A percentile compares a stretch with the other conserved stretches of the same genome.
phyloP scores from a whole-genome alignment of 1,140 invertebrate genomes.

The Ridgeia piscesae region DNA sequence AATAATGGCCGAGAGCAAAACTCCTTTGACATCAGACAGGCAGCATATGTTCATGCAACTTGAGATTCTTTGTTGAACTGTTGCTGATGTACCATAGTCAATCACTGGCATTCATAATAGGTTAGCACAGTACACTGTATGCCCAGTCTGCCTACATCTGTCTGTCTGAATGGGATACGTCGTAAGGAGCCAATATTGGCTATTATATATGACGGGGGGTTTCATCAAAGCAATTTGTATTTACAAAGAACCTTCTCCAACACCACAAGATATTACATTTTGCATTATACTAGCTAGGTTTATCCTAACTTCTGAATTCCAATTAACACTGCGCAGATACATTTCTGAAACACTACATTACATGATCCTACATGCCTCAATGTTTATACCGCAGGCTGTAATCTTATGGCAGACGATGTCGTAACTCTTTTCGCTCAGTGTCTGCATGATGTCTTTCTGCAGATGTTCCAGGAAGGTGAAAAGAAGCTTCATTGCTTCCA shows the following conservation, averaged over 20 bases:
- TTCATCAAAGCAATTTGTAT: not conserved
- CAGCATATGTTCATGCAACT: not conserved
- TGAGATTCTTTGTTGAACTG: not conserved
- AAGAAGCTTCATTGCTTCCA: slow-evolving; percentile 14
- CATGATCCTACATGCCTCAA: not conserved
- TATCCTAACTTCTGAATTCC: not conserved
- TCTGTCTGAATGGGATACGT: too few species aligned
- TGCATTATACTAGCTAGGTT: not conserved
- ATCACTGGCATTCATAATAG: not conserved
- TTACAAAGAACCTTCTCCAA: not conserved
- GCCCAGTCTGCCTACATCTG: not conserved
- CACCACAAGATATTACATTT: not conserved
- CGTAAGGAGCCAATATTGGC: too few species aligned
- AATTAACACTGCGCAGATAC: not conserved
- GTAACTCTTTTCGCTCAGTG: slow-evolving; percentile 6
- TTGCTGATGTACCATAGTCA: not conserved
- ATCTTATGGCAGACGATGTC: not conserved
- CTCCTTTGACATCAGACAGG: too few species aligned
- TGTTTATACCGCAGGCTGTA: not conserved
- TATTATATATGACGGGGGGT: too few species aligned
- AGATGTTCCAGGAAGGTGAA: slow-evolving; percentile 15
- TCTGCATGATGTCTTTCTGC: slow-evolving; percentile 16
- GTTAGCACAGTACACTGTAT: not conserved
- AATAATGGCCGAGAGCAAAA: not conserved
- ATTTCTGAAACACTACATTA: not conserved